phyloP scores from a whole-genome alignment of 2,888 invertebrate genomes.

The Pyrgus malvae region DNA sequence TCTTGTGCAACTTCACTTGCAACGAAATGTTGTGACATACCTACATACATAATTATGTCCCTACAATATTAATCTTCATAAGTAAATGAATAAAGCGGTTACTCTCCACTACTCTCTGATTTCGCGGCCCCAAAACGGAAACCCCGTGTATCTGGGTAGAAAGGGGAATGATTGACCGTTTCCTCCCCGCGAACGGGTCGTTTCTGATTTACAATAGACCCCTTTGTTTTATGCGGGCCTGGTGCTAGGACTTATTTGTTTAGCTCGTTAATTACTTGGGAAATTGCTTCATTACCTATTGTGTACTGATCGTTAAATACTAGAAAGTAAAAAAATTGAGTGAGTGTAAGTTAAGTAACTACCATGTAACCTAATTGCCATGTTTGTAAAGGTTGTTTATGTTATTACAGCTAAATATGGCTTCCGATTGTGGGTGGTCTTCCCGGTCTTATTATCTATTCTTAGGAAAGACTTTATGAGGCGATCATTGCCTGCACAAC shows the following conservation, averaged over 20 bases:
- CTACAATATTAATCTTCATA: background rate
- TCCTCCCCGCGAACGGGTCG: constrained; percentile 67
- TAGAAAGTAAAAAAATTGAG: background rate
- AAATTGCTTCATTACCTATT: constrained; percentile 16
- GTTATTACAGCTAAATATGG: too few relatives aligned
- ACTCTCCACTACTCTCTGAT: background rate
- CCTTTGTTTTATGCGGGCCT: constrained; percentile 56
- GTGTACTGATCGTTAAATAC: background rate
- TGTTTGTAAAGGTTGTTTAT: too few relatives aligned
- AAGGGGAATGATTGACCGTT: constrained; percentile 76
- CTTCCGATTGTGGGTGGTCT: too few relatives aligned
- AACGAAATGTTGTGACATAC: too few relatives aligned
- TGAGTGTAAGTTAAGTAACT: too few relatives aligned
- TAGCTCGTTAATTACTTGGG: constrained; percentile 19
- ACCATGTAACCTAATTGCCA: too few relatives aligned
- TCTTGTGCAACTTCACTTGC: too few relatives aligned
- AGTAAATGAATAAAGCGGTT: background rate
- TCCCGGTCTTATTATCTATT: too few relatives aligned
- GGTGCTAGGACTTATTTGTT: constrained; percentile 32
- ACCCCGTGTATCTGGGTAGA: constrained; percentile 48
- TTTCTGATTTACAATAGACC: constrained; percentile 61
- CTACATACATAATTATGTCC: too few relatives aligned
- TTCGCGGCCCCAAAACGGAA: constrained; percentile 39
- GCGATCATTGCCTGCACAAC: too few relatives aligned
- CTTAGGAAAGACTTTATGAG: too few relatives aligned